Percentiles rank a stretch among this genome's conserved stretches.
Evolutionary conservation across 2,888 invertebrate genomes (phyloP).

Genomic region (Drosophila aldrichi): DNA sequence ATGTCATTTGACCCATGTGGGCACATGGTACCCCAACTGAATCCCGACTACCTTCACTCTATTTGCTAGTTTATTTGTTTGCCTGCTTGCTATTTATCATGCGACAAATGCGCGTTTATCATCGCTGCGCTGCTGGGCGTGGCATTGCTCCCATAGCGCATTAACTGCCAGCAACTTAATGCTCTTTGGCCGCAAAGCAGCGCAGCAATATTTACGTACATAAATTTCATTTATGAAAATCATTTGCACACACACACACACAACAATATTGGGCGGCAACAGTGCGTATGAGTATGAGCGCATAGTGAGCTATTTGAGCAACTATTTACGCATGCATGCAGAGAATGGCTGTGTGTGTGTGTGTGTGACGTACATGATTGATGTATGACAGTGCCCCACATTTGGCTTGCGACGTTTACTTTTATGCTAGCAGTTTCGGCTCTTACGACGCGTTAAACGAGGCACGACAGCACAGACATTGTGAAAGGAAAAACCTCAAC

Average conservation of each 20-base stretch:
- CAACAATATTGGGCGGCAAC: constrained; percentile 42
- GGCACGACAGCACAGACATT: constrained; percentile 3
- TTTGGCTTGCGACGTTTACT: constrained; percentile 48
- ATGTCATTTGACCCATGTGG: constrained; percentile 23
- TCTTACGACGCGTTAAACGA: constrained; percentile 19
- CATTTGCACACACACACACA: constrained; percentile 55
- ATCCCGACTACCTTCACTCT: constrained; percentile 13
- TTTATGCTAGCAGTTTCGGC: constrained; percentile 65
- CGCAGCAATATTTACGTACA: constrained; percentile 69
- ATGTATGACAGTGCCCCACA: constrained; percentile 46
- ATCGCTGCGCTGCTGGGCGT: constrained; percentile 47
- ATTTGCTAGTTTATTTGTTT: constrained; percentile 61
- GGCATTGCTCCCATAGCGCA: constrained; percentile 51
- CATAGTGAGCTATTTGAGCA: constrained; percentile 23
- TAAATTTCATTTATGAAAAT: constrained; percentile 78
- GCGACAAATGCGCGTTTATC: constrained; percentile 79
- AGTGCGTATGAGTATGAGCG: constrained; percentile 59
- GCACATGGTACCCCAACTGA: constrained; percentile 30
- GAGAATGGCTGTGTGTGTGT: neutral
- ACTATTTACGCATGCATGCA: constrained; percentile 46
- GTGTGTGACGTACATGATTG: constrained; percentile 59
- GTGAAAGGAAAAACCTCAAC: constrained; percentile 26
- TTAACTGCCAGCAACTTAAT: constrained; percentile 60
- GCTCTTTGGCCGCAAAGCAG: constrained; percentile 52
- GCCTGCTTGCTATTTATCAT: constrained; percentile 72